Conservation (phyloP, 2,888 invertebrate species). For the Tortrix viridana region DNA sequence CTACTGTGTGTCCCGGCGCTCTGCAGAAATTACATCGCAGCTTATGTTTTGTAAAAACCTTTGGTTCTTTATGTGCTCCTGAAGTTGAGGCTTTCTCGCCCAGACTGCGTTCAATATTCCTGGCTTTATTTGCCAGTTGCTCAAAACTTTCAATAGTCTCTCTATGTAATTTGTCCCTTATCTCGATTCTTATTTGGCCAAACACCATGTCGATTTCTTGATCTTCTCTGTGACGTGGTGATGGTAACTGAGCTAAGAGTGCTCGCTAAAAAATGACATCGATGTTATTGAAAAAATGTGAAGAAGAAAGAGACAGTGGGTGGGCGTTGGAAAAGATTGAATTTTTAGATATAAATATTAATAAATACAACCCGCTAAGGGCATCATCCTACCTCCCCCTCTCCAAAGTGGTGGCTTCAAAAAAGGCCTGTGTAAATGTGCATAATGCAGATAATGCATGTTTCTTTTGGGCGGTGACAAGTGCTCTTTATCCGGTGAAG, state of each 20-base stretch:
- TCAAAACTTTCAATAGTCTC: not conserved
- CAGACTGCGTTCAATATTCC: not conserved
- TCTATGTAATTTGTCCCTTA: not conserved
- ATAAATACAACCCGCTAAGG: too few species aligned
- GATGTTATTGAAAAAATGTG: too few species aligned
- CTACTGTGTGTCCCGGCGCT: not conserved
- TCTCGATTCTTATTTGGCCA: constrained; percentile 1
- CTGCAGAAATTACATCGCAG: not conserved
- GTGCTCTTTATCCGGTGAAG: too few species aligned
- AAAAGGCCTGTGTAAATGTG: too few species aligned
- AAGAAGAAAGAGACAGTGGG: too few species aligned
- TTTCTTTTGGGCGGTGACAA: too few species aligned
- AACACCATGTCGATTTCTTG: constrained; percentile 1
- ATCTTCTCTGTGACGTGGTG: not conserved
- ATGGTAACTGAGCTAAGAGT: not conserved
- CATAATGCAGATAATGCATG: too few species aligned
- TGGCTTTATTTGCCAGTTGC: not conserved
- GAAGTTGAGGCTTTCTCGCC: not conserved
- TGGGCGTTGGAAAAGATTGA: too few species aligned
- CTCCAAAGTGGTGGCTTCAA: too few species aligned
- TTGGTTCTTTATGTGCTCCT: not conserved
- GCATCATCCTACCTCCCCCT: too few species aligned
- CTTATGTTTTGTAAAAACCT: not conserved
- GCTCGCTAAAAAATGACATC: too few species aligned
- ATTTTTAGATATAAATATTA: too few species aligned